Base-by-base conservation (phyloP, 2,888 invertebrate genomes). In the Allophyes oxyacanthae region DNA sequence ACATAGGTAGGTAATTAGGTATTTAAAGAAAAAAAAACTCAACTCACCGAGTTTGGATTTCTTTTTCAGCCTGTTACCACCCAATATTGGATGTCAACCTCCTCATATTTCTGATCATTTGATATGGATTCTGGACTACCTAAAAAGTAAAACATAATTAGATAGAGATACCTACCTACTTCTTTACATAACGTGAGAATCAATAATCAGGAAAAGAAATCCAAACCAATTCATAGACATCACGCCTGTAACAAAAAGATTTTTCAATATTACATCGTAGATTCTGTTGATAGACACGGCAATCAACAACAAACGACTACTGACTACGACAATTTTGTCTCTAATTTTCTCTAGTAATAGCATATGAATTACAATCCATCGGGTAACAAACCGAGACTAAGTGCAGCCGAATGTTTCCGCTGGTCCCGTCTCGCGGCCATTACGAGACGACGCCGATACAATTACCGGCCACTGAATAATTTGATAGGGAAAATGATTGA, bases 401-500 rank as follows among this genome's bases (percentile, higher is more conserved):
- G 91, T 92, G 90, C 88, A 77, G 81, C 83, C 86, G 88, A 91
- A 90, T 85, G 88, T 87, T 90, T 90, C 90, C 89, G 89, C 83
- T 79, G 81, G 79, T 68, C 70, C 75, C 78, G 77, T 82, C 80
- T 78, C 64, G 75, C 78, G 72, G 80, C 87, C 91, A 90, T 91
- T 90, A 89, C 75, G 79, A 84, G 83, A 81, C 78, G 83, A 84
- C 86, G 86, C 86, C 88, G 88, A 91, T 91, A 90, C 84, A 91
- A 92, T 92, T 90, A 92, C 91, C 83, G 84, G 83, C 92, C 90
- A 90, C 92, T 89, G 91, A 92, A 93, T 93, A 90, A 93, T 92
- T 92, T 92, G 91, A 91, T 92, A 90, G 88, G 86, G 88, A 90
- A 92, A 91, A 93, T 93, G 93, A 93, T 93, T 93, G 92, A 93